Conservation (phyloP, 2,113 vertebrate genomes). For the Mola mola region DNA sequence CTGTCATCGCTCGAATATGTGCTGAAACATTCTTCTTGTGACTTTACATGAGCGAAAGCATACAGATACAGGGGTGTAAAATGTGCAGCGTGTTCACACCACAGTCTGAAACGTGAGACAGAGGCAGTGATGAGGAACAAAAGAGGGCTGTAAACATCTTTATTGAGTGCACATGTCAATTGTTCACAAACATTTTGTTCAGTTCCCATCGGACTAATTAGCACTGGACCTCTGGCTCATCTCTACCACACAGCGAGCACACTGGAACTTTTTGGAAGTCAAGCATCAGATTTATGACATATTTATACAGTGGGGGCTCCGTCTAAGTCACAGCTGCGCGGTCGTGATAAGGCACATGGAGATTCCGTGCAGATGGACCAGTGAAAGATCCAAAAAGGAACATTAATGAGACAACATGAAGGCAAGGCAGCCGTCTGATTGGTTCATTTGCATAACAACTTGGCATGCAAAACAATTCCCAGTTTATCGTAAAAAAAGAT, state of each 20-base stretch:
- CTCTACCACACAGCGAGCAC: slow-evolving; percentile 27
- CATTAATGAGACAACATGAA: slow-evolving; percentile 41
- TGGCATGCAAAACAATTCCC: background rate
- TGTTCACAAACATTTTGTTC: slow-evolving; percentile 4
- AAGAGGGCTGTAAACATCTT: slow-evolving; percentile 26
- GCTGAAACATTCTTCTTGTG: slow-evolving; percentile 26
- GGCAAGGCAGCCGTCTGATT: slow-evolving; percentile 19
- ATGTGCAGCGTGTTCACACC: slow-evolving; percentile 1
- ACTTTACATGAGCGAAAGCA: slow-evolving; percentile 11
- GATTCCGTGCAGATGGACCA: slow-evolving; percentile 19
- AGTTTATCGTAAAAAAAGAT: slow-evolving; percentile 27
- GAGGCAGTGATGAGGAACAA: slow-evolving; percentile 23
- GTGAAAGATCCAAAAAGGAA: slow-evolving; percentile 37
- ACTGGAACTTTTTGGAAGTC: slow-evolving; percentile 30
- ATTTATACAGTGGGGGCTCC: slow-evolving; percentile 45
- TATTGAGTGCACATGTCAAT: slow-evolving; percentile 26
- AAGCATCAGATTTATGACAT: slow-evolving; percentile 48
- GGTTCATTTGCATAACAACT: slow-evolving; percentile 51
- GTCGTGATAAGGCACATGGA: slow-evolving; percentile 56
- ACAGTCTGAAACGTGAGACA: too few species aligned
- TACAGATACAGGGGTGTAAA: background rate
- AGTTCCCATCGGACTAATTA: slow-evolving; percentile 55
- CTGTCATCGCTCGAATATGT: slow-evolving; percentile 44
- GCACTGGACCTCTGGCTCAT: slow-evolving; percentile 10
- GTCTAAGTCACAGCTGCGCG: slow-evolving; percentile 44